Conservation (phyloP, 1,140 invertebrate genomes). For the Anoplophora glabripennis region DNA sequence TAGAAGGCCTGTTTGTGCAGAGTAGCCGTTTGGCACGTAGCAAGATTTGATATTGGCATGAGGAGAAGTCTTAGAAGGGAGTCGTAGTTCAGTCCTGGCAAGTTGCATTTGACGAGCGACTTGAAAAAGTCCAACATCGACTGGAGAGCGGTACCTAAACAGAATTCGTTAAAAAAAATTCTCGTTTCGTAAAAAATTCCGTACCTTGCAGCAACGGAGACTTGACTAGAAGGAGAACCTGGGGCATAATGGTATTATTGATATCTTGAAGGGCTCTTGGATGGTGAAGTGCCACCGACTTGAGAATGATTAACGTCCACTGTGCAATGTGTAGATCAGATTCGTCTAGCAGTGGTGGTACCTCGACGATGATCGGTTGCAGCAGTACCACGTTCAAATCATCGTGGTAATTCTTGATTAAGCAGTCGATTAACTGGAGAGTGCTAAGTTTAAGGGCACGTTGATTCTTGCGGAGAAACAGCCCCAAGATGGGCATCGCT, state of each 20-base stretch:
- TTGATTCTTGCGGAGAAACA: constrained; percentile 96
- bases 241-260: constrained; percentile 68
- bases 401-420: constrained; percentile 53
- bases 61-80: constrained; percentile 74
- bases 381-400: constrained; percentile 39
- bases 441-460: constrained; percentile 91
- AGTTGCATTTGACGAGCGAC: constrained; percentile 77
- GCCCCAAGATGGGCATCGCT: constrained; percentile 86
- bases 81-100: constrained; percentile 76
- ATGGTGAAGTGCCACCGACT: constrained; percentile 69
- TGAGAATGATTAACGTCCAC: constrained; percentile 75
- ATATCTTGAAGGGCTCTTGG: constrained; percentile 58
- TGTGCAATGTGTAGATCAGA: constrained; percentile 95
- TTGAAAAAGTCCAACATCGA: constrained; percentile 91
- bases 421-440: constrained; percentile 83
- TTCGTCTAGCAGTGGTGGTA: constrained; percentile 88
- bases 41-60: constrained; percentile 33
- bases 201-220: constrained; percentile 84
- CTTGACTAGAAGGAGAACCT: constrained; percentile 82
- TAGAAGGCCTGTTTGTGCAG: constrained; percentile 79
- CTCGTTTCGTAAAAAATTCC: neutral
- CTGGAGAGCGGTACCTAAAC: constrained; percentile 75
- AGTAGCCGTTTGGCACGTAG: constrained; percentile 23
- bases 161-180: constrained; percentile 19
- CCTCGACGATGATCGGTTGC: constrained; percentile 61